A percentile compares a stretch with the other conserved stretches of the same genome.
Evolutionary conservation across 2,113 vertebrate genomes (phyloP).

Genomic region (Peromyscus maniculatus): DNA sequence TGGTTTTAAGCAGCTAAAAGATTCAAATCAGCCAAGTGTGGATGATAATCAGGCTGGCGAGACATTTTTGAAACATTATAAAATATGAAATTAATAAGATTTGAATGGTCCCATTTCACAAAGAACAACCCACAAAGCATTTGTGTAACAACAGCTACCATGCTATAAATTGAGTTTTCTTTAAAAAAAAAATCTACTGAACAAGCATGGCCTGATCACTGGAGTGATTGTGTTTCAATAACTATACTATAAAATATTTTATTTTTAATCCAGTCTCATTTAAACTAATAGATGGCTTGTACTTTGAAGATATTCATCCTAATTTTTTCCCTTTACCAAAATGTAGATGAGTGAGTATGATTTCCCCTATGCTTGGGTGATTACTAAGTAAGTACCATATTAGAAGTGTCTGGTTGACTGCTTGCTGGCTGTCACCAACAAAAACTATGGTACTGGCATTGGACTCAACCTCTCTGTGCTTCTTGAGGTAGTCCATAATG

Average conservation of each 20-base stretch:
- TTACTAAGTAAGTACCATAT: not conserved
- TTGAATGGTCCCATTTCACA: conserved; percentile 2
- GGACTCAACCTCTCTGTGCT: not conserved
- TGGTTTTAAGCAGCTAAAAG: not conserved
- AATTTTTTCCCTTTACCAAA: conserved; percentile 31
- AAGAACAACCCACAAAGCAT: not conserved
- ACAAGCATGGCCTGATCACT: not conserved
- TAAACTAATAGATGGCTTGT: conserved; percentile 8
- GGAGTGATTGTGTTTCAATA: conserved; percentile 16
- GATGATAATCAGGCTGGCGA: conserved; percentile 1
- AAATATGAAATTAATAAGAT: conserved; percentile 41
- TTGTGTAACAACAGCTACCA: not conserved
- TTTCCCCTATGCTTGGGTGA: conserved; percentile 3
- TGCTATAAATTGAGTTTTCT: conserved; percentile 14
- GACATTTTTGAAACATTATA: conserved; percentile 27
- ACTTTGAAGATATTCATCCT: conserved; percentile 43
- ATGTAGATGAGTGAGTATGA: not conserved
- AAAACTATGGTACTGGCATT: not conserved
- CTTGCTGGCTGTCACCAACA: not conserved
- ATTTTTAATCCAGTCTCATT: conserved; percentile 49
- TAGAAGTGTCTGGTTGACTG: not conserved
- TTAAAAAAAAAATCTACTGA: not conserved
- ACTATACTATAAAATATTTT: not conserved
- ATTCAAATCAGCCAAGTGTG: not conserved
- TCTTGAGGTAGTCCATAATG: not conserved